Base-by-base conservation (phyloP, 2,888 invertebrate species). In the Xestia c-nigrum region DNA sequence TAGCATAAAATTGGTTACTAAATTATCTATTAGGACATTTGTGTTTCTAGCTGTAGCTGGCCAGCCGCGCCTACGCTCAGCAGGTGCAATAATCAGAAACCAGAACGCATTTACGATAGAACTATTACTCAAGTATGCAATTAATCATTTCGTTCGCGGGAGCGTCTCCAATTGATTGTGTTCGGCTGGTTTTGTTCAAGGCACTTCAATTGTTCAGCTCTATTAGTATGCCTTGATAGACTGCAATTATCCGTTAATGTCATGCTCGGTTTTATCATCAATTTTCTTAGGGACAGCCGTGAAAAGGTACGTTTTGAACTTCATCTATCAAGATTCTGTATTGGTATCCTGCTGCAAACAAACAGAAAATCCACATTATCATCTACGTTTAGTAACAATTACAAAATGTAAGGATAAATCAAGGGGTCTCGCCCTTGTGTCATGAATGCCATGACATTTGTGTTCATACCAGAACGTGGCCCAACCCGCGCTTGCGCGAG, bases 401-500 rank as follows among this genome's bases (percentile, higher is more conserved):
- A 80, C 74, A 76, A 76, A 81, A 74, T 84, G 57, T 85, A 79
- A 86, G 84, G 86, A 88, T 86, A 90, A 89, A 86, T 86, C 79
- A 77, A 72, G 83, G 81, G 86, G 87, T 81, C 89, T 88, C 91
- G 94, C 93, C 94, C 94, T 94, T 94, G 93, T 87, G 73, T 79
- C 87, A 87, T 88, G 92, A 93, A 93, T 93, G 93, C 89, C 94
- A 88, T 94, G 95, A 93, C 94, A 95, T 95, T 95, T 94, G 89
- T 89, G 87, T 84, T 85, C 86, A 85, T 89, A 89, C 85, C 88
- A 85, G 87, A 87, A 88, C 89, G 85, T 79, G 85, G 87, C 85
- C 86, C 86, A 85, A 85, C 86, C 85, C 74, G 85, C 88, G 87
- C 87, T 80, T 87, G 87, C 78, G 84, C 90, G 73, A 61, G 82